Conservation (phyloP, 2,113 vertebrate genomes). For the Otolemur garnettii region DNA sequence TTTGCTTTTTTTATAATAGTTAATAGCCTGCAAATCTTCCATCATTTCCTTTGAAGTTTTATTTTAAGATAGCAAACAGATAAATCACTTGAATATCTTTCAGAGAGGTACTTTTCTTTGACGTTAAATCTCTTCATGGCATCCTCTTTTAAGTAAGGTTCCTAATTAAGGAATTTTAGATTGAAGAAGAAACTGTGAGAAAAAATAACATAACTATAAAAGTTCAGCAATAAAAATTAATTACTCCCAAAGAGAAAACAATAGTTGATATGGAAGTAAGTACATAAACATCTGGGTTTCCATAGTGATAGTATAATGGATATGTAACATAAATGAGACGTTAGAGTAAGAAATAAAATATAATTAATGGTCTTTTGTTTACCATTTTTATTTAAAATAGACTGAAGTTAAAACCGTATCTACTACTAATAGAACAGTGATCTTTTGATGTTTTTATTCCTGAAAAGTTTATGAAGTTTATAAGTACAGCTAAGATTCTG, state of each 20-base stretch:
- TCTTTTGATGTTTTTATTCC: not conserved
- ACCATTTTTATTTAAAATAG: not conserved
- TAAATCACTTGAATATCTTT: constrained; percentile 5
- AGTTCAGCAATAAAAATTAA: constrained; percentile 27
- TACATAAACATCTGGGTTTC: not conserved
- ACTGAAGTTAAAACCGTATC: not conserved
- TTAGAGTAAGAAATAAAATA: constrained; percentile 12
- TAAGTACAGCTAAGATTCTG: not conserved
- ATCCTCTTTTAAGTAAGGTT: constrained; percentile 42
- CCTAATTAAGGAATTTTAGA: constrained; percentile 34
- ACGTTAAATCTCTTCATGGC: constrained; percentile 31
- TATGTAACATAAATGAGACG: not conserved
- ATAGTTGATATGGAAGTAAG: not conserved
- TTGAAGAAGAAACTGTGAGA: constrained; percentile 44
- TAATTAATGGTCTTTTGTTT: not conserved
- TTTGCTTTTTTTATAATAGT: not conserved
- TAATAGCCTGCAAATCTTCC: constrained; percentile 16
- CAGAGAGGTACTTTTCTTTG: constrained; percentile 46
- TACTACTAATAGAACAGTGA: not conserved
- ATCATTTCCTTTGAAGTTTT: constrained; percentile 64
- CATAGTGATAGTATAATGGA: not conserved
- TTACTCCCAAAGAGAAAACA: constrained; percentile 64
- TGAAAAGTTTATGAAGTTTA: not conserved
- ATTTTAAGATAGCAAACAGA: not conserved
- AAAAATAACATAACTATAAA: not conserved